Evolutionary conservation across 2,797 vertebrate species (phyloP).

Genomic region (Hydrocynus forskahlii): DNA sequence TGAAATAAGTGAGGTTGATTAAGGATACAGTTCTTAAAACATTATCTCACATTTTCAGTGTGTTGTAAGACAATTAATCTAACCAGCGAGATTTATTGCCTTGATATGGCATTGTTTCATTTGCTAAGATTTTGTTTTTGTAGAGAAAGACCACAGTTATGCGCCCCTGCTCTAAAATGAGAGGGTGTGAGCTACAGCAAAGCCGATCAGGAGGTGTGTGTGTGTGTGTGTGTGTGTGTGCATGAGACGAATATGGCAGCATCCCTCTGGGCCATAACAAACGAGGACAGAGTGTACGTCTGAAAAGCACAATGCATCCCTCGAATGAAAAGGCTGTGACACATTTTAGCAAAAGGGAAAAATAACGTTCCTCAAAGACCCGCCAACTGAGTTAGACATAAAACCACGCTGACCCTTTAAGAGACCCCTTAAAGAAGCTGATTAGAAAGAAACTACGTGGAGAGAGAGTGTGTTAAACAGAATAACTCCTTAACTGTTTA

Average conservation of each 20-base stretch:
- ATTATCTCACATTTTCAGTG: too few species aligned
- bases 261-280: conserved; percentile 33
- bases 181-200: too few species aligned
- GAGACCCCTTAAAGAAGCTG: not conserved
- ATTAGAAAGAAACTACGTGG: not conserved
- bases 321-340: conserved; percentile 23
- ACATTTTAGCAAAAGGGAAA: conserved; percentile 28
- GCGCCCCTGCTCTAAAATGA: too few species aligned
- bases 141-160: too few species aligned
- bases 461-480: not conserved
- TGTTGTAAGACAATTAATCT: too few species aligned
- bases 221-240: not conserved
- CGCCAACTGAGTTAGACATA: conserved; percentile 48
- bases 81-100: too few species aligned
- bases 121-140: too few species aligned
- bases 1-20: too few species aligned
- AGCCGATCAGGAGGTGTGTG: too few species aligned
- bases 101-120: too few species aligned
- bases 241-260: conserved; percentile 13
- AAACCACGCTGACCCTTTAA: conserved; percentile 12
- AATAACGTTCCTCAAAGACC: conserved; percentile 44
- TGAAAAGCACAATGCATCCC: conserved; percentile 25
- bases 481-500: not conserved
- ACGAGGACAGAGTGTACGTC: conserved; percentile 43
- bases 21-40: too few species aligned